Evolutionary conservation across 2,797 vertebrate genomes (phyloP).

Genomic region (Odontamblyopus lacepedii): DNA sequence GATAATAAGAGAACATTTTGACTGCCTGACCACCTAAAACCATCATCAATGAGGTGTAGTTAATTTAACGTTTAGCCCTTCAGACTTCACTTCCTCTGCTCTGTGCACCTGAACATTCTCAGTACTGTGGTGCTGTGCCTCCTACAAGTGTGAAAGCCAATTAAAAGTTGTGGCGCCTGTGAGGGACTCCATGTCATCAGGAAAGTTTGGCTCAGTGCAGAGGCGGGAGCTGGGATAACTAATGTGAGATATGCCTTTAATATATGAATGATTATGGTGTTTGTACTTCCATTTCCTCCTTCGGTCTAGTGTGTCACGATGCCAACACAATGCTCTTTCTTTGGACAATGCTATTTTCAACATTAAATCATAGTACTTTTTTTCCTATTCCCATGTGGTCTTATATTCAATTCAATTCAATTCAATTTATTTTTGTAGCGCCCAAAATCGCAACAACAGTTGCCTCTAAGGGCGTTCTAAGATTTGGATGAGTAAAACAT

Average conservation of each 20-base stretch:
- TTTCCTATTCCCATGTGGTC: too few species aligned
- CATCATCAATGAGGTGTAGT: not conserved
- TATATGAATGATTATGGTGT: not conserved
- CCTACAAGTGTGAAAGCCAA: not conserved
- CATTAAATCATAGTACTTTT: too few species aligned
- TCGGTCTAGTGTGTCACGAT: too few species aligned
- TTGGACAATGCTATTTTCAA: too few species aligned
- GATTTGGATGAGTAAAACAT: too few species aligned
- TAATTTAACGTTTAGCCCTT: not conserved
- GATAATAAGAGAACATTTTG: too few species aligned
- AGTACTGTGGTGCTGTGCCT: not conserved
- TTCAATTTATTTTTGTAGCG: too few species aligned
- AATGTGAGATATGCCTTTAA: not conserved
- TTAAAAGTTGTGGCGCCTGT: not conserved
- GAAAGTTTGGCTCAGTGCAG: not conserved
- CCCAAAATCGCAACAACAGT: too few species aligned
- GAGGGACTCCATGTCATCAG: not conserved
- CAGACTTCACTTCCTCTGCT: not conserved
- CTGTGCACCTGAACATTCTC: not conserved
- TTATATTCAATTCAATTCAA: too few species aligned
- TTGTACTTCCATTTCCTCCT: not conserved
- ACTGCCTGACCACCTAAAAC: too few species aligned
- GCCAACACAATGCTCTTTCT: too few species aligned
- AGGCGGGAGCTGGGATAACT: not conserved
- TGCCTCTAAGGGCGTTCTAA: too few species aligned